Evolutionary conservation across 1,140 invertebrate species (phyloP).

Genomic region (Gryllus bimaculatus): DNA sequence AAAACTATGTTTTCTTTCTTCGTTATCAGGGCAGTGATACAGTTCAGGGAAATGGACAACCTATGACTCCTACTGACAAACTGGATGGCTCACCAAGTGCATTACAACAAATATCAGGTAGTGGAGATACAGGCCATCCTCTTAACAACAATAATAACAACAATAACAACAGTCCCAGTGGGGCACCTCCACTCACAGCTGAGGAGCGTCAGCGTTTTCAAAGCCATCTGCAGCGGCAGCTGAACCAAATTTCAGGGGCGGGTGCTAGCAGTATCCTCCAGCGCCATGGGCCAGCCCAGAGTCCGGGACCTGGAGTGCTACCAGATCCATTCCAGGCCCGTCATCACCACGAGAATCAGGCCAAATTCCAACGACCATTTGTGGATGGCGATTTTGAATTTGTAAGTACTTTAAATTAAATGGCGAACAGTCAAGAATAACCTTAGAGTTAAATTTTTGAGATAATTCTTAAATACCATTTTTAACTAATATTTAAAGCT

Average conservation of each 20-base stretch:
- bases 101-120: neutral
- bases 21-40: neutral
- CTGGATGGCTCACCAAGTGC: slow-evolving; percentile 10
- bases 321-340: slow-evolving; percentile 22
- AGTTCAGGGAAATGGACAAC: slow-evolving; percentile 36
- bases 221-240: slow-evolving; percentile 40
- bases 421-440: neutral
- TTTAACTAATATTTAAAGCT: no score
- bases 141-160: slow-evolving; percentile 3
- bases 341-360: slow-evolving; percentile 34
- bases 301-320: neutral
- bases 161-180: slow-evolving; percentile 9
- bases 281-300: neutral
- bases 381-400: slow-evolving; percentile 73
- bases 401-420: slow-evolving; percentile 50
- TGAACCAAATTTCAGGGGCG: slow-evolving; percentile 30
- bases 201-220: slow-evolving; percentile 46
- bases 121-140: neutral
- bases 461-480: no score
- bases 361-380: slow-evolving; percentile 37
- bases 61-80: slow-evolving; percentile 25
- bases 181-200: slow-evolving; percentile 23
- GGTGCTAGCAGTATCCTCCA: slow-evolving; percentile 3
- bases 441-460: neutral
- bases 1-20: neutral